phyloP scores from a whole-genome alignment of 2,888 invertebrate genomes.

The Tanypteryx hageni region DNA sequence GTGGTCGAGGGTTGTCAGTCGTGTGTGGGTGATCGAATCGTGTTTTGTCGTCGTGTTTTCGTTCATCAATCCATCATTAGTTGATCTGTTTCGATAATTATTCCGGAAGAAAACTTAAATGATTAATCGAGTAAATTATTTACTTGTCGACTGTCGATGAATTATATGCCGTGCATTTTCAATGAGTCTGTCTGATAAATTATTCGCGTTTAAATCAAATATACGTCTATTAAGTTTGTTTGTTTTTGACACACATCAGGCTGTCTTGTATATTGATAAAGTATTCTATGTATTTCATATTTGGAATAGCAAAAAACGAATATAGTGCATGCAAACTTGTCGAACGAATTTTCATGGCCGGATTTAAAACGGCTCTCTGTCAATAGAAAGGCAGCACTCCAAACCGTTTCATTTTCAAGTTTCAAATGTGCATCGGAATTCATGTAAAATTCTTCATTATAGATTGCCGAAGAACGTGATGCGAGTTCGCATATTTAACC shows the following conservation, averaged over 20 bases:
- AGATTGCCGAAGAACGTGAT: too few species aligned
- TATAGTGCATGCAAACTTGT: too few species aligned
- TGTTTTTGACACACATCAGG: background rate
- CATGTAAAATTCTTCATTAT: too few species aligned
- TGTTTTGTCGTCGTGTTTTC: background rate
- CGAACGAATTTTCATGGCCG: too few species aligned
- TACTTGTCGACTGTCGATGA: background rate
- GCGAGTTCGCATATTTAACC: too few species aligned
- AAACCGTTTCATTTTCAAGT: too few species aligned
- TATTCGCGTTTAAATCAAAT: background rate
- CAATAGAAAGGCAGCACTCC: too few species aligned
- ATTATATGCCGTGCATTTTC: background rate
- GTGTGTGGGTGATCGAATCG: background rate
- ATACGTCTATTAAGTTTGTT: background rate
- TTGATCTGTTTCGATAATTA: background rate
- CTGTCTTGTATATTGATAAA: background rate
- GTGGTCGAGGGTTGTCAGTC: background rate
- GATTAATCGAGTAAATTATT: background rate
- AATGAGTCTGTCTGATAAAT: conserved; percentile 15
- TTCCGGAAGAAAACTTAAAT: background rate
- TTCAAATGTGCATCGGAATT: too few species aligned
- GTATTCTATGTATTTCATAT: background rate
- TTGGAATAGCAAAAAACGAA: background rate
- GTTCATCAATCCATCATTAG: background rate
- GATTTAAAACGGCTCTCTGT: too few species aligned